These are phyloP conservation scores for Illadopsis cleaveri DNA, from an alignment of 2,113 vertebrate species.

Conservation along the genomic window DNA sequence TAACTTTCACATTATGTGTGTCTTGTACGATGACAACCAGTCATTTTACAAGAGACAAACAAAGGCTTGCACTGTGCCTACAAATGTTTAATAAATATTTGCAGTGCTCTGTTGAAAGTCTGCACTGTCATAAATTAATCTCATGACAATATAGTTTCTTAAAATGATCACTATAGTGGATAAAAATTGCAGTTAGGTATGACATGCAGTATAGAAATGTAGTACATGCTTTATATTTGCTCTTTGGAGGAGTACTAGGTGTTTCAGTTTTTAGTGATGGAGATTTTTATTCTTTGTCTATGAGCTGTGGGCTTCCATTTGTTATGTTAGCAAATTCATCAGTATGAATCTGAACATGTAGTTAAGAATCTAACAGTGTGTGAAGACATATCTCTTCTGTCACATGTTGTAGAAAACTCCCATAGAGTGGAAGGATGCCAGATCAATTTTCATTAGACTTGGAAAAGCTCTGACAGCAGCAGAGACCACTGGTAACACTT, in stretches of 20 bases:
- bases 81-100: not conserved
- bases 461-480: not conserved
- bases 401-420: not conserved
- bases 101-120: not conserved
- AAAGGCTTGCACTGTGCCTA: not conserved
- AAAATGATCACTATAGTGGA: not conserved
- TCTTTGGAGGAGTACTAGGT: not conserved
- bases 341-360: not conserved
- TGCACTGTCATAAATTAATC: not conserved
- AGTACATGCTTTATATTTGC: not conserved
- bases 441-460: not conserved
- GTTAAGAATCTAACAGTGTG: not conserved
- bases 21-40: not conserved
- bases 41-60: not conserved
- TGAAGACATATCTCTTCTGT: not conserved
- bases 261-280: not conserved
- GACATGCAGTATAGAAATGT: not conserved
- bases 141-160: not conserved
- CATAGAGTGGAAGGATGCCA: not conserved
- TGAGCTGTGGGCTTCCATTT: not conserved
- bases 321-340: not conserved
- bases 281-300: not conserved
- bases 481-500: not conserved
- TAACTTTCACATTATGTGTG: not conserved
- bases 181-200: not conserved